Conservation (phyloP, 2,888 invertebrate genomes). For the Eulithis prunata region DNA sequence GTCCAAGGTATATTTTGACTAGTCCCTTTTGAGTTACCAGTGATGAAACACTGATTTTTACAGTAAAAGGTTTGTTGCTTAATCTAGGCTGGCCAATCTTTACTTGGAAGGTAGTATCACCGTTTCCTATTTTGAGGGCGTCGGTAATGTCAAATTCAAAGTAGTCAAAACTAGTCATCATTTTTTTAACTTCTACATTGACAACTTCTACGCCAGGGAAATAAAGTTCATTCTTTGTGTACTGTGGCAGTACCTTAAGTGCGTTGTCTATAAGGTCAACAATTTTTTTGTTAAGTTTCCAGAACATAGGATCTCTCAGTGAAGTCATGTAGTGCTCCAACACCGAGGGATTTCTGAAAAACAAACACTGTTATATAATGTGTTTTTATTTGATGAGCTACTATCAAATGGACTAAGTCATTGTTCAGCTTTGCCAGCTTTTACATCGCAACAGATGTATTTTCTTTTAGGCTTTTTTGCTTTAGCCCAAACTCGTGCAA, state of each 20-base stretch:
- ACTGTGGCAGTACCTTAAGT: slow-evolving; percentile 81
- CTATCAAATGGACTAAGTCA: too few species aligned
- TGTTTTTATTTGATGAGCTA: too few species aligned
- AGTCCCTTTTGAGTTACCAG: slow-evolving; percentile 84
- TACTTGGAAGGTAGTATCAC: slow-evolving; percentile 66
- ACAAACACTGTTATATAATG: too few species aligned
- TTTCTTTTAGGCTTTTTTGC: too few species aligned
- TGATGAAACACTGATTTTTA: slow-evolving; percentile 86
- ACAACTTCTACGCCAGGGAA: slow-evolving; percentile 87
- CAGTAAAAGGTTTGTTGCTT: slow-evolving; percentile 88
- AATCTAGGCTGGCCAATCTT: slow-evolving; percentile 85
- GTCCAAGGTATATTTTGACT: slow-evolving; percentile 88
- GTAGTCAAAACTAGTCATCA: slow-evolving; percentile 87
- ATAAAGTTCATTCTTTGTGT: slow-evolving; percentile 83
- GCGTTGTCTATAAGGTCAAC: slow-evolving; percentile 83
- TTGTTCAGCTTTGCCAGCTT: too few species aligned
- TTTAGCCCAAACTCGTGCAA: too few species aligned
- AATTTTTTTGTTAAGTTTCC: slow-evolving; percentile 86
- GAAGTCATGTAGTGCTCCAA: slow-evolving; percentile 84
- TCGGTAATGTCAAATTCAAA: slow-evolving; percentile 87
- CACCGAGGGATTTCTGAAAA: slow-evolving; percentile 66
- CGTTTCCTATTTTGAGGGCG: slow-evolving; percentile 70
- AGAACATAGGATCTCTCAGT: slow-evolving; percentile 89
- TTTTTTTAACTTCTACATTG: slow-evolving; percentile 85
- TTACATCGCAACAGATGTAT: too few species aligned